A percentile compares a stretch with the other conserved stretches of the same genome.
These are phyloP conservation scores for Clistopyga incitator DNA, from an alignment of 2,888 invertebrate genomes.

Conservation along the genomic window DNA sequence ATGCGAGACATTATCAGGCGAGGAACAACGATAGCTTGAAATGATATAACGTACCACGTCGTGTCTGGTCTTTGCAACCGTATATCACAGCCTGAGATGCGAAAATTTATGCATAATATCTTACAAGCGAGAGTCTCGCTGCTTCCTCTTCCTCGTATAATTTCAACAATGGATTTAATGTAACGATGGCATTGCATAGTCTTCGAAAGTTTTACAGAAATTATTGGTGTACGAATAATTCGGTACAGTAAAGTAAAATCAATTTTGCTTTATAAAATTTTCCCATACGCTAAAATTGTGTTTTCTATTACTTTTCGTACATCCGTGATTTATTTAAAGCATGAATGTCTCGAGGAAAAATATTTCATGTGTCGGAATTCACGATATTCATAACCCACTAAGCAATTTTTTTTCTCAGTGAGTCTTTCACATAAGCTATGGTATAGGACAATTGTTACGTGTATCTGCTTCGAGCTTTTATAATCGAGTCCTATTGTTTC, in stretches of 20 bases:
- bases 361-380: background rate
- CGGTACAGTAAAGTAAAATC: background rate
- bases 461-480: background rate
- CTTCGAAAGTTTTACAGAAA: background rate
- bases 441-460: background rate
- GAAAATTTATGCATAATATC: background rate
- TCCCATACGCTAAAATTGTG: background rate
- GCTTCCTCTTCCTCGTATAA: background rate
- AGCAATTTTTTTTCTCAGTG: background rate
- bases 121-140: background rate
- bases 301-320: background rate
- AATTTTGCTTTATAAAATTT: background rate
- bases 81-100: background rate
- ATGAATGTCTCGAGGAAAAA: background rate
- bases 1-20: background rate
- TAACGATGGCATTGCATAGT: background rate
- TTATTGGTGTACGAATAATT: background rate
- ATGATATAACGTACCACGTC: background rate
- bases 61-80: background rate
- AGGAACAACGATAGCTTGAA: conserved; percentile 7
- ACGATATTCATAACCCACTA: background rate
- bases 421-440: background rate
- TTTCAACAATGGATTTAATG: background rate
- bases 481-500: background rate
- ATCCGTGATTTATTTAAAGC: background rate